A percentile compares a stretch with the other conserved stretches of the same genome.
These are phyloP conservation scores for Adelosebastes latens DNA, from an alignment of 2,797 vertebrate species.

Conservation along the genomic window DNA sequence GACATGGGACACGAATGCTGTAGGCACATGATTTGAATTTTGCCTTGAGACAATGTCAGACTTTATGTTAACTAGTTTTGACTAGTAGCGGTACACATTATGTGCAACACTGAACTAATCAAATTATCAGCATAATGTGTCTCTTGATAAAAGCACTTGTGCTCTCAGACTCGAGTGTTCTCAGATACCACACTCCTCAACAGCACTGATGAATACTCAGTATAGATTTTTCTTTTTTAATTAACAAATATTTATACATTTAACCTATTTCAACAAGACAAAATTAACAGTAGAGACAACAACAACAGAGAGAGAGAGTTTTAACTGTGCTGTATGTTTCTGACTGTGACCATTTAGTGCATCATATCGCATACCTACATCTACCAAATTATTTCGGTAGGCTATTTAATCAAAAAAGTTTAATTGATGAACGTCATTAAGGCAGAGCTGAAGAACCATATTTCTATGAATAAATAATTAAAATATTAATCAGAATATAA, in stretches of 20 bases:
- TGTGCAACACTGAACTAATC: neutral
- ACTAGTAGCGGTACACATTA: neutral
- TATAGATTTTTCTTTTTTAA: neutral
- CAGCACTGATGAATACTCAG: neutral
- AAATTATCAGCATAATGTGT: conserved; percentile 9
- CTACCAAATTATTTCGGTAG: neutral
- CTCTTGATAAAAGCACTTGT: conserved; percentile 23
- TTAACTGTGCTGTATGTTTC: neutral
- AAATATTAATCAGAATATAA: neutral
- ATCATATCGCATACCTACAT: neutral
- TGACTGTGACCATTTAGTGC: neutral
- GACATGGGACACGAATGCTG: neutral
- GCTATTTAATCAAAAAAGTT: neutral
- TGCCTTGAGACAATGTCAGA: neutral
- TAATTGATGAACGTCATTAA: neutral
- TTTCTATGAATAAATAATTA: neutral
- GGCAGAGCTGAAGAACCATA: neutral
- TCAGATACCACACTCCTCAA: neutral
- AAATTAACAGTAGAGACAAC: neutral
- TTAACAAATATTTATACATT: neutral
- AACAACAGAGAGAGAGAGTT: neutral
- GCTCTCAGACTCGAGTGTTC: neutral
- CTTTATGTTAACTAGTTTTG: conserved; percentile 3
- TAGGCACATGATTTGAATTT: neutral
- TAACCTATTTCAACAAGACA: neutral